Percentiles rank a stretch among this genome's conserved stretches.
phyloP scores from a whole-genome alignment of 2,888 invertebrate genomes.

The Athrips mouffetella region DNA sequence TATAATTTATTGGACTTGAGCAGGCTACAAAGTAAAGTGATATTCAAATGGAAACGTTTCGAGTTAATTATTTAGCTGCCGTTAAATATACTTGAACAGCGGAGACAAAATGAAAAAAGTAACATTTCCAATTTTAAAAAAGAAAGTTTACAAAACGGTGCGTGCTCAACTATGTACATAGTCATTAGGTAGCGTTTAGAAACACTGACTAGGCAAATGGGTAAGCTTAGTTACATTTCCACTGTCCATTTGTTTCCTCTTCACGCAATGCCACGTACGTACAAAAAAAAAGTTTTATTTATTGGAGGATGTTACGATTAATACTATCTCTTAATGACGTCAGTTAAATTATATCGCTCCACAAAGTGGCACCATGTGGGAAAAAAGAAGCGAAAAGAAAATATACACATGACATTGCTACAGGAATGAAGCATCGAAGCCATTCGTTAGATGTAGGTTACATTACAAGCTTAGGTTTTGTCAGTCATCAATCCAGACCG shows the following conservation, averaged over 20 bases:
- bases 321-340: no score
- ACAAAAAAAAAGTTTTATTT: no score
- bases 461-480: no score
- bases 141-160: slow-evolving; percentile 62
- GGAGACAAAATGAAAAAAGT: slow-evolving; percentile 48
- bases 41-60: not conserved
- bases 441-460: no score
- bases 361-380: no score
- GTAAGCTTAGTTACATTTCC: slow-evolving; percentile 28
- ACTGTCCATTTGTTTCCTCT: not conserved
- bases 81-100: not conserved
- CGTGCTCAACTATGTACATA: slow-evolving; percentile 37
- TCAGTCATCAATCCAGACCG: no score
- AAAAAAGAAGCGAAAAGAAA: no score
- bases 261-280: not conserved
- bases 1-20: not conserved
- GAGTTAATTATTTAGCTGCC: not conserved
- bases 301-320: no score
- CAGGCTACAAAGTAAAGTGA: not conserved
- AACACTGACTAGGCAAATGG: slow-evolving; percentile 41
- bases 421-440: no score
- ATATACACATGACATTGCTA: no score
- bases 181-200: slow-evolving; percentile 42
- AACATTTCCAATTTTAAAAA: slow-evolving; percentile 53
- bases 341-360: no score